Percentiles rank a stretch among this genome's conserved stretches.
These are phyloP conservation scores for Scomber scombrus DNA, from an alignment of 2,113 vertebrate genomes.

Conservation along the genomic window DNA sequence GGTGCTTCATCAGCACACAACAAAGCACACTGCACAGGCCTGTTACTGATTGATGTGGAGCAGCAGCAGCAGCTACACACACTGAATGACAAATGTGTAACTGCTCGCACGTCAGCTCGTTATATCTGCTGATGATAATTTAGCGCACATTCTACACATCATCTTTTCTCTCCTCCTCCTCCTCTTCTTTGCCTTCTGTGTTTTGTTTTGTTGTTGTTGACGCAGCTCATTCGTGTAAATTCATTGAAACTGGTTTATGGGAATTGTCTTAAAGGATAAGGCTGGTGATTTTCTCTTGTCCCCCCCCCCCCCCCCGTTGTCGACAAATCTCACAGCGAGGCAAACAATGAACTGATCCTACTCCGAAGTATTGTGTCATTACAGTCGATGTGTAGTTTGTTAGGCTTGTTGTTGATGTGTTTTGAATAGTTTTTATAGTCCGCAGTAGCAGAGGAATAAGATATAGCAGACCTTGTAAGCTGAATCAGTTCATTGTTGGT, in stretches of 20 bases:
- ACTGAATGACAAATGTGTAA: slow-evolving; percentile 17
- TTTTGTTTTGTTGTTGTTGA: neutral
- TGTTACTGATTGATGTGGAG: neutral
- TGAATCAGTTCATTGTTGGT: no score
- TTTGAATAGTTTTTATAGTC: no score
- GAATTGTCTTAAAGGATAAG: neutral
- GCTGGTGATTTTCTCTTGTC: no score
- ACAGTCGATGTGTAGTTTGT: no score
- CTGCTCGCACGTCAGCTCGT: neutral
- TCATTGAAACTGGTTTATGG: neutral
- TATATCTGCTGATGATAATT: slow-evolving; percentile 7
- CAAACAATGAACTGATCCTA: no score
- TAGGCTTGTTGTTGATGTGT: no score
- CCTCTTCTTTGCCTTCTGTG: neutral
- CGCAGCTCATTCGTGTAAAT: neutral
- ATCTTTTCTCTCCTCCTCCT: neutral
- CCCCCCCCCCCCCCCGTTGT: no score
- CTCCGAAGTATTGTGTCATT: no score
- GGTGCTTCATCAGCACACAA: neutral
- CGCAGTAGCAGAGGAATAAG: no score
- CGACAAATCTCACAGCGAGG: no score
- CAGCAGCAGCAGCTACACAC: neutral
- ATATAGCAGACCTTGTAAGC: no score
- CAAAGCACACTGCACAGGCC: neutral
- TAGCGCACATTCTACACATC: neutral